Base-by-base conservation (phyloP, 2,888 invertebrate species). In the Limnephilus auricula region DNA sequence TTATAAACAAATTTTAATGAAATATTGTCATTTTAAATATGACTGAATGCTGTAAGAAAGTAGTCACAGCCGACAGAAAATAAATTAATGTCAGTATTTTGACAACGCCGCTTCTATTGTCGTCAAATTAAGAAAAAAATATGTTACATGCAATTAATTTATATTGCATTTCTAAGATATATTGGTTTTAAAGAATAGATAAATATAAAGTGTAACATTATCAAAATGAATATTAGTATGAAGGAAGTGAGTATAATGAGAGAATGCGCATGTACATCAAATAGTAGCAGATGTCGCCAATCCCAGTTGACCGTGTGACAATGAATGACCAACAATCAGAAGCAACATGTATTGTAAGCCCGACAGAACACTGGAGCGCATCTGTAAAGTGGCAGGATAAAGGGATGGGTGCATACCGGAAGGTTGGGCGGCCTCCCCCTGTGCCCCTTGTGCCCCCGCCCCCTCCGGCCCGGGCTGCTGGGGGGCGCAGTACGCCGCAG, bases 401-500 rank as follows among this genome's bases (percentile, higher is more conserved):
- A 65, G 65, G 30, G 87, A 18, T 30, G 40, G n/a, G 31, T 32
- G 79, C 92, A 92, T 92, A 92, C 92, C 92, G n/a, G 85, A 32
- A 79, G 89, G 40, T 30, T 91, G 50, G 85, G 85, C 50, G 30
- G 89, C 89, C 50, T 78, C 31, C 65, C 34, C 82, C 25, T 18
- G 30, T 30, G 50, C 32, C 25, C 80, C 80, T 32, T 80, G 31
- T 45, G n/a, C 88, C 78, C 88, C 90, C 37, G 34, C n/a, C 30
- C 34, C 90, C 89, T 82, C 90, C 80, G 80, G 86, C 79, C 79
- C 90, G 79, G 93, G 85, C 65, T 91, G 88, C 89, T 90, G 93
- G 37, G 93, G 91, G 34, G 91, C 92, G 94, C 95, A 95, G 94
- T 94, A 94, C 90, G 95, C 94, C 92, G 94, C 95, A 89, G 95